Conservation (phyloP, 2,113 vertebrate genomes). For the Micronycteris hirsuta region DNA sequence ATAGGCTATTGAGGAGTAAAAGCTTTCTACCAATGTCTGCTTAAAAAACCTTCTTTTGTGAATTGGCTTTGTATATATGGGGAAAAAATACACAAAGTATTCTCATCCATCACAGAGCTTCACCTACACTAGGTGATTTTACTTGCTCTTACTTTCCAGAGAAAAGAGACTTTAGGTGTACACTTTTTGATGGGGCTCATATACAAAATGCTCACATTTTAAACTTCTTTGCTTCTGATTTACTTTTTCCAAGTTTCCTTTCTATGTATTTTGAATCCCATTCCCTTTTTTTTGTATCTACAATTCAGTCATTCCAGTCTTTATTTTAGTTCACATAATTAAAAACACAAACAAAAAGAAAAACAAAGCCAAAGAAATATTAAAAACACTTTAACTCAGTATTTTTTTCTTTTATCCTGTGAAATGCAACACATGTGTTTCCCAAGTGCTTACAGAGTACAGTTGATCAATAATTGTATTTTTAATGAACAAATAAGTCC, state of each 20-base stretch:
- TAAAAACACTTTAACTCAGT: not conserved
- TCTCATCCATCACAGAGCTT: not conserved
- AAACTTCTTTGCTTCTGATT: not conserved
- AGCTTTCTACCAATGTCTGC: not conserved
- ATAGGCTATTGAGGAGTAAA: not conserved
- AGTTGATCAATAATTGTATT: not conserved
- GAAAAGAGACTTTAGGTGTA: not conserved
- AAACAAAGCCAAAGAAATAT: not conserved
- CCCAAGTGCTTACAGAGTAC: not conserved
- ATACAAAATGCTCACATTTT: not conserved
- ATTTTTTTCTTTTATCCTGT: not conserved
- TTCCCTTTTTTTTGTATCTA: not conserved
- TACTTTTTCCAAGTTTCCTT: not conserved
- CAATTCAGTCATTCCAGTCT: not conserved
- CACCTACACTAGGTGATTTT: not conserved
- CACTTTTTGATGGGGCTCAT: not conserved
- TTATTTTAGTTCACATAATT: not conserved
- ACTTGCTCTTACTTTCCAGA: not conserved
- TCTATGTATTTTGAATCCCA: not conserved
- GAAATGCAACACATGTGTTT: not conserved
- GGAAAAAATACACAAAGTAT: not conserved
- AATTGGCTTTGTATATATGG: not conserved
- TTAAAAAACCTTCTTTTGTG: not conserved
- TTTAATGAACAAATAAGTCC: slow-evolving; percentile 24
- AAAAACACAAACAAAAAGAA: not conserved